Conservation (phyloP, 2,797 vertebrate species). For the Hafferia zeledoni region DNA sequence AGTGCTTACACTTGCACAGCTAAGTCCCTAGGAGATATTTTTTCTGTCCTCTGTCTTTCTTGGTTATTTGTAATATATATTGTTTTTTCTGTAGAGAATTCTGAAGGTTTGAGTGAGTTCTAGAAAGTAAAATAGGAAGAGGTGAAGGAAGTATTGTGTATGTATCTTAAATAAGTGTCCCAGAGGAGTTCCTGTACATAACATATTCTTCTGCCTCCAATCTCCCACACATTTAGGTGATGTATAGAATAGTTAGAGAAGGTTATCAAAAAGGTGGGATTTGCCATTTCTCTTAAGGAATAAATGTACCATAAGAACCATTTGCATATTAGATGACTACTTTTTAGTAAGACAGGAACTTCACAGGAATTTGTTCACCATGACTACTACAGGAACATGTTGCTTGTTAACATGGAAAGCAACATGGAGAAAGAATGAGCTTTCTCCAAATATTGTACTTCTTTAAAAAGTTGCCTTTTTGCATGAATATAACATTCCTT, state of each 20-base stretch:
- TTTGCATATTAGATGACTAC: neutral
- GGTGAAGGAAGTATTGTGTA: neutral
- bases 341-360: neutral
- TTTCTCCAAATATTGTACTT: neutral
- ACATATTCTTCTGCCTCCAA: neutral
- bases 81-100: neutral
- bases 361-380: neutral
- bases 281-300: neutral
- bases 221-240: neutral
- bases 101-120: neutral
- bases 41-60: neutral
- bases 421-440: neutral
- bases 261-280: neutral
- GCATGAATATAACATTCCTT: neutral
- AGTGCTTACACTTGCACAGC: neutral
- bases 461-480: neutral
- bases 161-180: neutral
- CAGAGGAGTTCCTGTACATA: neutral
- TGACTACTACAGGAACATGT: neutral
- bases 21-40: neutral
- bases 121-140: neutral
- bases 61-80: neutral
- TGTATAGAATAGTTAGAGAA: neutral
- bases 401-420: neutral
- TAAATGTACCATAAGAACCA: neutral